Evolutionary conservation across 1,140 invertebrate genomes (phyloP).

Genomic region (Drosophila baimaii): DNA sequence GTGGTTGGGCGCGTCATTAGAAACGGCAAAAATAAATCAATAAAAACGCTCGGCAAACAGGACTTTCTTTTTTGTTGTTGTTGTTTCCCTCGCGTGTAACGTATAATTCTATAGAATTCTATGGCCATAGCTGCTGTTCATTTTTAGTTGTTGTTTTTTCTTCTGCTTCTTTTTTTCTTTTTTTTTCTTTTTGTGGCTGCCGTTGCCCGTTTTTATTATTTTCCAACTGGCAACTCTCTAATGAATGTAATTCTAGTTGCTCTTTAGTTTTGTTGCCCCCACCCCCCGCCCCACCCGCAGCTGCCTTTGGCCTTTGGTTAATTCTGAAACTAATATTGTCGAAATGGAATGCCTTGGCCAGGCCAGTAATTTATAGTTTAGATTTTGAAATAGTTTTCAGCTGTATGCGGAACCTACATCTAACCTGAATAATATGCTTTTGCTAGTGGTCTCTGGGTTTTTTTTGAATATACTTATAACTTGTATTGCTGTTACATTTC

Average conservation of each 20-base stretch:
- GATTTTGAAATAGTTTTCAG: too few species aligned
- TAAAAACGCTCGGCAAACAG: constrained; percentile 67
- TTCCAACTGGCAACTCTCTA: constrained; percentile 39
- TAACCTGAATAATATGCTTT: too few species aligned
- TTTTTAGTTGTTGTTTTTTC: constrained; percentile 16
- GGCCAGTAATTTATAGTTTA: too few species aligned
- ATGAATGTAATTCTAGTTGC: constrained; percentile 43
- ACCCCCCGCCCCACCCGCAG: background rate
- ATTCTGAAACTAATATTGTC: constrained; percentile 10
- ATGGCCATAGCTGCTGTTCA: constrained; percentile 29
- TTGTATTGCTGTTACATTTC: too few species aligned
- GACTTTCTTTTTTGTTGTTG: constrained; percentile 24
- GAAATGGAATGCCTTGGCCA: constrained; percentile 6
- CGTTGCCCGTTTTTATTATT: constrained; percentile 28
- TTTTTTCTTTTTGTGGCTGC: constrained; percentile 22
- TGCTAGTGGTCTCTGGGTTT: too few species aligned
- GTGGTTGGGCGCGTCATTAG: constrained; percentile 72
- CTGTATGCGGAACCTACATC: too few species aligned
- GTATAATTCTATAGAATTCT: constrained; percentile 46
- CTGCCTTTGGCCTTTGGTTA: constrained; percentile 8
- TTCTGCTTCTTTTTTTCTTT: background rate
- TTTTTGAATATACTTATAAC: too few species aligned
- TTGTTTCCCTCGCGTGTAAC: constrained; percentile 43
- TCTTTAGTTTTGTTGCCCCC: background rate
- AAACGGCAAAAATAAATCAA: constrained; percentile 79